Percentiles rank a stretch among this genome's conserved stretches.
phyloP scores from a whole-genome alignment of 2,888 invertebrate genomes.

The Drosophila gaucha region DNA sequence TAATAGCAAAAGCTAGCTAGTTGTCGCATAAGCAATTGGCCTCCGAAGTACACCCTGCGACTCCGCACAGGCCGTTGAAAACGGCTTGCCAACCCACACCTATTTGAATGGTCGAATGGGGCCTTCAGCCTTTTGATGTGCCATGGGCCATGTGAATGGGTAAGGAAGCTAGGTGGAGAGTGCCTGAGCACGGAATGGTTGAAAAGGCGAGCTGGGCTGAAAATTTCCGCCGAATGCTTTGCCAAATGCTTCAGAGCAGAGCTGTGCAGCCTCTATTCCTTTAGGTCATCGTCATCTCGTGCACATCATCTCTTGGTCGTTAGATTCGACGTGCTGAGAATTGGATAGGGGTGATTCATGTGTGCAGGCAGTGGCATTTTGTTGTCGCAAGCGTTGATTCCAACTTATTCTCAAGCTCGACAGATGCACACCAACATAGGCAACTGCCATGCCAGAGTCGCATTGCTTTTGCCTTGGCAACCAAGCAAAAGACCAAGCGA shows the following conservation, averaged over 20 bases:
- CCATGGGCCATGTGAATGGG: conserved; percentile 41
- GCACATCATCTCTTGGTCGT: conserved; percentile 74
- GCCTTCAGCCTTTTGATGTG: conserved; percentile 69
- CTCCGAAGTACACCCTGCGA: conserved; percentile 28
- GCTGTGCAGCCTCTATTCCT: conserved; percentile 72
- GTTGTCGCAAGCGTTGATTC: conserved; percentile 68
- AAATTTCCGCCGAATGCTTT: conserved; percentile 80
- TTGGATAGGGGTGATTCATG: conserved; percentile 50
- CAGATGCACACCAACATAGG: conserved; percentile 48
- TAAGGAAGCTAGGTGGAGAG: conserved; percentile 7
- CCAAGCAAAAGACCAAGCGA: conserved; percentile 40
- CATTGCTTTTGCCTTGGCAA: conserved; percentile 40
- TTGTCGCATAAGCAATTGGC: conserved; percentile 81
- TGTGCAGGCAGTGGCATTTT: conserved; percentile 62
- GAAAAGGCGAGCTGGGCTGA: conserved; percentile 73
- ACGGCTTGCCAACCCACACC: conserved; percentile 59
- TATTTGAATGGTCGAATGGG: conserved; percentile 55
- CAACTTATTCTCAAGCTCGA: conserved; percentile 72
- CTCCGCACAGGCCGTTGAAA: conserved; percentile 33
- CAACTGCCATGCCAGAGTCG: conserved; percentile 40
- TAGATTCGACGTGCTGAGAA: conserved; percentile 54
- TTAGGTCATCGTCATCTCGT: conserved; percentile 72
- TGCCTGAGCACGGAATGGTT: conserved; percentile 44
- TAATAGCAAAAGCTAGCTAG: conserved; percentile 62
- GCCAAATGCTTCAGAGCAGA: conserved; percentile 58